A percentile compares a stretch with the other conserved stretches of the same genome.
Conservation (phyloP, 1,140 invertebrate species). For the Lasaia peninsularis region DNA sequence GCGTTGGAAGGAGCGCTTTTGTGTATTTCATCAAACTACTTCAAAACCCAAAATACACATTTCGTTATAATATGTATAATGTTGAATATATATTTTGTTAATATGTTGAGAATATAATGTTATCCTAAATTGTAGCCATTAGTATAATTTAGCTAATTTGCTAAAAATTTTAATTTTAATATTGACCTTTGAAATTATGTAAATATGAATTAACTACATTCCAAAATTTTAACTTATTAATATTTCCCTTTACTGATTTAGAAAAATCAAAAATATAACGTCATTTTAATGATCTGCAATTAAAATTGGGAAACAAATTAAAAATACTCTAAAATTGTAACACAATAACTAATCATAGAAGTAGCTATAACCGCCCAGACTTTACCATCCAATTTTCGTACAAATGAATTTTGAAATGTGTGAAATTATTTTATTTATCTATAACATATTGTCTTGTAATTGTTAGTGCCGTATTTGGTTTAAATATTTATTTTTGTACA, state of each 20-base stretch:
- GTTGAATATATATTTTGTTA: slow-evolving; percentile 11
- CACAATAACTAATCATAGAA: not conserved
- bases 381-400: slow-evolving; percentile 1
- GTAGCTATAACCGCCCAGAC: slow-evolving; percentile 2
- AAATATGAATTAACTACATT: not conserved
- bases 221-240: slow-evolving; percentile 5
- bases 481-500: slow-evolving; percentile 7
- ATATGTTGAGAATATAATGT: not conserved
- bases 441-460: not conserved
- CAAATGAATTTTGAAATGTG: not conserved
- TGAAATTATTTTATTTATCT: not conserved
- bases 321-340: not conserved
- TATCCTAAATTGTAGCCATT: not conserved
- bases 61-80: slow-evolving; percentile 13
- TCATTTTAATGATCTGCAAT: not conserved
- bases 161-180: not conserved
- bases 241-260: not conserved
- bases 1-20: no score
- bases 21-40: no score
- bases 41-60: not conserved
- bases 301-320: not conserved
- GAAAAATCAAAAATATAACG: not conserved
- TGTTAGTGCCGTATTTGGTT: slow-evolving; percentile 1
- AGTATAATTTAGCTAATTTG: slow-evolving; percentile 3
- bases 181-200: not conserved